A percentile compares a stretch with the other conserved stretches of the same genome.
phyloP scores from a whole-genome alignment of 2,888 invertebrate genomes.

The Ochlodes sylvanus region DNA sequence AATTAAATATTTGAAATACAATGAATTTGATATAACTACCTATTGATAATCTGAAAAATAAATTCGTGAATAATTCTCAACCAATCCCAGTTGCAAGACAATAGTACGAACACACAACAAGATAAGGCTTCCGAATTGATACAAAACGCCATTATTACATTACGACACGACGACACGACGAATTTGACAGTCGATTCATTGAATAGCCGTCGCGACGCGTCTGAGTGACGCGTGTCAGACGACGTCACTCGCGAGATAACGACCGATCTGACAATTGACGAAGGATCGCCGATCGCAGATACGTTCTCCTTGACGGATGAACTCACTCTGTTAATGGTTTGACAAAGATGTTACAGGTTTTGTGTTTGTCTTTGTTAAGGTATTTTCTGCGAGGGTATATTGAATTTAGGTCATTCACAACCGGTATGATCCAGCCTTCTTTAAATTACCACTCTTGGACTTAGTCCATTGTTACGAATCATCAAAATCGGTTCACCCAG shows the following conservation, averaged over 20 bases:
- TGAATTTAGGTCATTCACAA: too few species aligned
- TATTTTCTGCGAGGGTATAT: too few species aligned
- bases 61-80: background rate
- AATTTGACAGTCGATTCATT: slow-evolving; percentile 25
- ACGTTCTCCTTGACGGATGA: slow-evolving; percentile 52
- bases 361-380: background rate
- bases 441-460: too few species aligned
- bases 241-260: slow-evolving; percentile 57
- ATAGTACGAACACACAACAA: background rate
- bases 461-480: too few species aligned
- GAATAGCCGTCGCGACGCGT: slow-evolving; percentile 48
- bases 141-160: slow-evolving; percentile 23
- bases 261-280: slow-evolving; percentile 69
- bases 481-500: too few species aligned
- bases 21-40: too few species aligned
- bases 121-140: slow-evolving; percentile 13
- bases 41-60: too few species aligned
- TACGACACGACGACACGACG: background rate
- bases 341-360: slow-evolving; percentile 8
- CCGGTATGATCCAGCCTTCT: too few species aligned
- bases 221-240: slow-evolving; percentile 64
- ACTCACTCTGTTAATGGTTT: background rate
- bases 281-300: slow-evolving; percentile 57
- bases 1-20: too few species aligned
- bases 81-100: background rate